Conservation (phyloP, 2,113 vertebrate genomes). For the Poeciliopsis prolifica region DNA sequence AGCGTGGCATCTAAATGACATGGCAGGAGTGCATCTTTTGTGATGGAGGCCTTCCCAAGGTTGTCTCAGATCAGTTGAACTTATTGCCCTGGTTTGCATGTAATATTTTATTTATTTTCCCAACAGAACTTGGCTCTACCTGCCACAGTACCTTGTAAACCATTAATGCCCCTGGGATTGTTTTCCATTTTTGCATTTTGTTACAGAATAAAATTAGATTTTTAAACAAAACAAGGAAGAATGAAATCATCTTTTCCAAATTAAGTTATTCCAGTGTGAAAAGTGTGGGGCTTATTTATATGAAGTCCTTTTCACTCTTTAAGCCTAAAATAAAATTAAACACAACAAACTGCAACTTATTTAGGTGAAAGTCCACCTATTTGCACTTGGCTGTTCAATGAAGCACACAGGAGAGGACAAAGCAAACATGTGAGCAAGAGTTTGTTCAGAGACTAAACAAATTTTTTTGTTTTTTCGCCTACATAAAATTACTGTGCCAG, state of each 20-base stretch:
- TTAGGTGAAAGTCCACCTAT: not conserved
- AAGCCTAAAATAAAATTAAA: not conserved
- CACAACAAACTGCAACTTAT: not conserved
- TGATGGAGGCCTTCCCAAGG: slow-evolving; percentile 71
- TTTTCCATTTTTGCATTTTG: not conserved
- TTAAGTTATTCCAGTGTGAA: not conserved
- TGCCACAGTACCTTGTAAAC: slow-evolving; percentile 6
- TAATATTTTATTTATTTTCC: slow-evolving; percentile 41
- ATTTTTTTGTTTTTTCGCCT: not conserved
- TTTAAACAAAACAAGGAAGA: not conserved
- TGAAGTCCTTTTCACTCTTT: not conserved
- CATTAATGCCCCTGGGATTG: not conserved
- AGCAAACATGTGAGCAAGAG: too few relatives aligned
- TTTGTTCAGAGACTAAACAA: too few relatives aligned
- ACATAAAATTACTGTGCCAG: not conserved
- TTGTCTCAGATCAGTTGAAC: slow-evolving; percentile 69
- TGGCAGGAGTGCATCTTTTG: slow-evolving; percentile 60
- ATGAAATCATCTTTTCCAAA: not conserved
- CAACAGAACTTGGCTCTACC: slow-evolving; percentile 36
- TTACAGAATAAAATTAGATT: too few relatives aligned
- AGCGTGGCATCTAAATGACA: slow-evolving; percentile 60
- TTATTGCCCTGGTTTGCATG: slow-evolving; percentile 43
- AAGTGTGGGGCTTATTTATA: not conserved
- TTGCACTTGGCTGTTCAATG: too few relatives aligned
- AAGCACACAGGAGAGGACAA: too few relatives aligned